These are phyloP conservation scores for Saxidomus purpurata DNA, from an alignment of 1,140 invertebrate species.

Conservation along the genomic window DNA sequence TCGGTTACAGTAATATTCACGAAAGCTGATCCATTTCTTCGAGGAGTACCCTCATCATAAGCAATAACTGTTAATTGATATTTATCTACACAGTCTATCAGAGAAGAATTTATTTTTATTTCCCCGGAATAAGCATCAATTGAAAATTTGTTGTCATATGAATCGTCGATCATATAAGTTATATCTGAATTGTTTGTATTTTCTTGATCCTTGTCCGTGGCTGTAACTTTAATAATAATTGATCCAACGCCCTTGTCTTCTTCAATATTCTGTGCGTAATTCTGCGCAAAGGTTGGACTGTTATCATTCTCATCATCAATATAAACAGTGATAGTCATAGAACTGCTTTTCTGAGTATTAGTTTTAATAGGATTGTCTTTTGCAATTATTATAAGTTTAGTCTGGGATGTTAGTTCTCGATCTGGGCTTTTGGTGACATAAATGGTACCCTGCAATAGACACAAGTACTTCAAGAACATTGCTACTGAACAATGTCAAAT, in stretches of 20 bases:
- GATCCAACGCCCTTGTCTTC: conserved; percentile 90
- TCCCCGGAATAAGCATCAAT: conserved; percentile 40
- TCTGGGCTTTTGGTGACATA: background rate
- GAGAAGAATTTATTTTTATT: conserved; percentile 89
- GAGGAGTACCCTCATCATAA: conserved; percentile 92
- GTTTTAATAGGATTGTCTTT: conserved; percentile 39
- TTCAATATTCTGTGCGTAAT: conserved; percentile 98
- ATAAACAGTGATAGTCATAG: conserved; percentile 79
- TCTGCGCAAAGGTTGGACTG: conserved; percentile 98
- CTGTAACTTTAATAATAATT: conserved; percentile 96
- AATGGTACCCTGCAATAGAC: conserved; percentile 43
- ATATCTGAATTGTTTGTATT: conserved; percentile 41
- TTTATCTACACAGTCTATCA: conserved; percentile 7
- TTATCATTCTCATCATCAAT: conserved; percentile 99
- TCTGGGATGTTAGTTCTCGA: background rate
- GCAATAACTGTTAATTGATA: conserved; percentile 91
- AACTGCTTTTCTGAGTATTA: conserved; percentile 19
- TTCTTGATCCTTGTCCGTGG: conserved; percentile 90
- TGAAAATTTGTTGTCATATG: conserved; percentile 13
- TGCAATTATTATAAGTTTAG: conserved; percentile 6
- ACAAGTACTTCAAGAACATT: too few relatives aligned
- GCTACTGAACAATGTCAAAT: too few relatives aligned
- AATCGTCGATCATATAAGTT: background rate
- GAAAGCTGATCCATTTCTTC: conserved; percentile 85
- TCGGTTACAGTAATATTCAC: conserved; percentile 91